These are phyloP conservation scores for Leptothorax acervorum DNA, from an alignment of 2,888 invertebrate genomes.

Conservation along the genomic window DNA sequence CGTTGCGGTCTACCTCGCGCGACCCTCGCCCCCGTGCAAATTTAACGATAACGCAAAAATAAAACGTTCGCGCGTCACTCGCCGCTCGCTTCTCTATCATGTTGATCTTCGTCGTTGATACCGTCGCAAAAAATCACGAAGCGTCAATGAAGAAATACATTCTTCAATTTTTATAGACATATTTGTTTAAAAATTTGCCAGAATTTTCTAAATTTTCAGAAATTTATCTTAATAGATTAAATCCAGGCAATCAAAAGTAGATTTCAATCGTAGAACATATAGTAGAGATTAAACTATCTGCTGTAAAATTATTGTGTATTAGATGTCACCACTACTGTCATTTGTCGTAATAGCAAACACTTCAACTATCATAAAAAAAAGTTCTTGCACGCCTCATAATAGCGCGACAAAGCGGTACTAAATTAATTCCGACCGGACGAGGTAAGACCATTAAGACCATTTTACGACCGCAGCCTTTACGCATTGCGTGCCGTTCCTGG, in stretches of 20 bases:
- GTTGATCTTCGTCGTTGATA: background rate
- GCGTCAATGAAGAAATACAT: background rate
- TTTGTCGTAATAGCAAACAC: constrained; percentile 19
- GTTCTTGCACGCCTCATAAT: constrained; percentile 20
- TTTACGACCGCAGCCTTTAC: constrained; percentile 46
- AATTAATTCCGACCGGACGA: constrained; percentile 39
- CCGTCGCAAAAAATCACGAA: background rate
- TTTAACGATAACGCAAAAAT: constrained; percentile 54
- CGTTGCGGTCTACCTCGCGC: constrained; percentile 29
- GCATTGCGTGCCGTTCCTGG: constrained; percentile 15
- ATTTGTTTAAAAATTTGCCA: background rate
- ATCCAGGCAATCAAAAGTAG: background rate
- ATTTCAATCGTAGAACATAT: background rate
- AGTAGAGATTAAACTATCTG: background rate
- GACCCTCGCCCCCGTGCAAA: background rate
- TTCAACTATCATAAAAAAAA: constrained; percentile 34
- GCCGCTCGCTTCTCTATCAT: background rate
- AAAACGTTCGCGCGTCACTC: constrained; percentile 29
- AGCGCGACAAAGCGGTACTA: constrained; percentile 33
- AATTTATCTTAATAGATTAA: background rate
- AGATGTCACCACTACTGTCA: background rate
- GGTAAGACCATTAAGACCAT: constrained; percentile 50
- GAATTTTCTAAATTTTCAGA: background rate
- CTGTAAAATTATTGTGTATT: background rate
- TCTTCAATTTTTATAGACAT: background rate